These are phyloP conservation scores for Poliocrania exsul DNA, from an alignment of 2,797 vertebrate species.

Conservation along the genomic window DNA sequence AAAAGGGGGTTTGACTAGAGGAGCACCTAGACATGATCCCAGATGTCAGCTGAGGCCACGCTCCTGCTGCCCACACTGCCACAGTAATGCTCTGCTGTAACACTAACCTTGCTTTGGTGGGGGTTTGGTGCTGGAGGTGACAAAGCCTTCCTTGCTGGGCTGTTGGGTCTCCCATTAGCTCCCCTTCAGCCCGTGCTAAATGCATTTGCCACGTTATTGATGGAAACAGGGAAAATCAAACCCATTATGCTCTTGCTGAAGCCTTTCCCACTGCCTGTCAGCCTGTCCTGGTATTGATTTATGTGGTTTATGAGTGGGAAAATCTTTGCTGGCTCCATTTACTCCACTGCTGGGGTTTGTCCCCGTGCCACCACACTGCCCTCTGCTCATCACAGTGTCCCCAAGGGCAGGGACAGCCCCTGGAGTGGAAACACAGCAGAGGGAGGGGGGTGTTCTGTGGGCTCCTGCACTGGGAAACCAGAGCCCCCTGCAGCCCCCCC, in stretches of 20 bases:
- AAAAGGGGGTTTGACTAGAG: neutral
- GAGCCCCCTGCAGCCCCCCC: neutral
- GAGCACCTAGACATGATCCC: neutral
- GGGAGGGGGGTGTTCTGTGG: neutral
- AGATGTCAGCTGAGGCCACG: neutral
- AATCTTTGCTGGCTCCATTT: neutral
- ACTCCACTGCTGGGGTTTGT: neutral
- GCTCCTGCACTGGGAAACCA: neutral
- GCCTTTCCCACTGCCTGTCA: neutral
- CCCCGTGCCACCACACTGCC: neutral
- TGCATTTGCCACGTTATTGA: neutral
- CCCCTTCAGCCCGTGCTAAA: slow-evolving; percentile 16
- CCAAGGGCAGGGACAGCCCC: neutral
- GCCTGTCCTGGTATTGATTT: slow-evolving; percentile 25
- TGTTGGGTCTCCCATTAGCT: neutral
- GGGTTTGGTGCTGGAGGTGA: neutral
- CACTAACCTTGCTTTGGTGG: neutral
- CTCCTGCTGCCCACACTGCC: neutral
- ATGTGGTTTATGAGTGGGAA: neutral
- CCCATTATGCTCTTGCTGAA: slow-evolving; percentile 27
- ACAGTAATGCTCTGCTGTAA: neutral
- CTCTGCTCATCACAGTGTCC: neutral
- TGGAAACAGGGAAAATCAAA: slow-evolving; percentile 49
- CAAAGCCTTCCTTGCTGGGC: neutral
- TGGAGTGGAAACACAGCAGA: neutral